Evolutionary conservation across 2,113 vertebrate genomes (phyloP).

Genomic region (Crotophaga sulcirostris): DNA sequence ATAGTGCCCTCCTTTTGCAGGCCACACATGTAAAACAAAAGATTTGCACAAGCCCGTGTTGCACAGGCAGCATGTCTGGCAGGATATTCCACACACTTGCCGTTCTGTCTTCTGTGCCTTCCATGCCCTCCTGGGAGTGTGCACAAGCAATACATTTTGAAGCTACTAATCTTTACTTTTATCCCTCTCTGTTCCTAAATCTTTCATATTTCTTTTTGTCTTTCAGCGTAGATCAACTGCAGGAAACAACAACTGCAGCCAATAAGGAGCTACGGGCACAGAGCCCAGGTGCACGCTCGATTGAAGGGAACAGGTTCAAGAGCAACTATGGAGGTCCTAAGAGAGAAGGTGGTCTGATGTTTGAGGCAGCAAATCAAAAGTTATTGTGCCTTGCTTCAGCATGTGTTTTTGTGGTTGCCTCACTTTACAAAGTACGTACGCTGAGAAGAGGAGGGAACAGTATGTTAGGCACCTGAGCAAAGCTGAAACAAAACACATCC

Average conservation of each 20-base stretch:
- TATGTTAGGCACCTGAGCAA: not conserved
- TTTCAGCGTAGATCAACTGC: not conserved
- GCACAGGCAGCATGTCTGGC: not conserved
- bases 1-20: not conserved
- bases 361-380: not conserved
- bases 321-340: not conserved
- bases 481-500: not conserved
- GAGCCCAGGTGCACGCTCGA: accelerated
- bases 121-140: not conserved
- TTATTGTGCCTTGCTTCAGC: not conserved
- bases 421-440: accelerated
- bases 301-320: not conserved
- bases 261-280: not conserved
- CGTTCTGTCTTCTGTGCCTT: not conserved
- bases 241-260: not conserved
- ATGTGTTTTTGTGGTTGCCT: not conserved
- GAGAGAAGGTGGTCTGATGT: not conserved
- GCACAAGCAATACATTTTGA: not conserved
- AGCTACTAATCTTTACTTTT: not conserved
- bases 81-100: not conserved
- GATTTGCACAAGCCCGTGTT: not conserved
- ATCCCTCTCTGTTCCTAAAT: not conserved
- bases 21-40: not conserved
- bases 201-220: not conserved
- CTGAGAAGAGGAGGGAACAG: not conserved